Evolutionary conservation across 1,140 invertebrate genomes (phyloP).

Genomic region (Agrilus planipennis): DNA sequence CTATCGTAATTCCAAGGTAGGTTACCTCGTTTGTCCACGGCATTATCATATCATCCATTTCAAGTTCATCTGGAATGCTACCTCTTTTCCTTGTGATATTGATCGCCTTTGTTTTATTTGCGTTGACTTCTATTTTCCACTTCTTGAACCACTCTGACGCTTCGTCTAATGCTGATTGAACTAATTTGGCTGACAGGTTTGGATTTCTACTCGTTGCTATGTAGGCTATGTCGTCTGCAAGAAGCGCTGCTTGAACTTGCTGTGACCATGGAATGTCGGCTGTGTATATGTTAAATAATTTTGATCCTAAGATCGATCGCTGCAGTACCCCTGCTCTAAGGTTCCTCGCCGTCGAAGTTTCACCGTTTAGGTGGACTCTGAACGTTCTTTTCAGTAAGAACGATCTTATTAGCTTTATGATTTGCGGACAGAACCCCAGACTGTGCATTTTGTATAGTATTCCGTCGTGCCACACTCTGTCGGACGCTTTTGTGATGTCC

Average conservation of each 20-base stretch:
- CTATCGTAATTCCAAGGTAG: conserved; percentile 13
- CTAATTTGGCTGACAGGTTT: conserved; percentile 1
- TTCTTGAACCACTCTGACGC: conserved; percentile 12
- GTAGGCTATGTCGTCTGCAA: conserved; percentile 22
- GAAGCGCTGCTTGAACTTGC: conserved; percentile 10
- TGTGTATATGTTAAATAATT: conserved; percentile 18
- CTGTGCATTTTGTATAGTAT: conserved; percentile 15
- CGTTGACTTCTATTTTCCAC: conserved; percentile 19
- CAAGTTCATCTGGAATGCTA: not conserved
- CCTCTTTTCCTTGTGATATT: conserved; percentile 2
- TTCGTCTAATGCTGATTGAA: conserved; percentile 8
- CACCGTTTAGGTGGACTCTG: conserved; percentile 5
- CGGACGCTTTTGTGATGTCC: conserved; percentile 21
- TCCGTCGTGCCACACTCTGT: conserved; percentile 19
- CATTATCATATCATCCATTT: not conserved
- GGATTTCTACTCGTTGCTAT: conserved; percentile 3
- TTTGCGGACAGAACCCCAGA: conserved; percentile 3
- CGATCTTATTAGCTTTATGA: conserved; percentile 5
- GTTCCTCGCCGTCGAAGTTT: not conserved
- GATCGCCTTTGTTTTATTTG: conserved; percentile 15
- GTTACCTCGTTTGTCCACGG: conserved; percentile 10
- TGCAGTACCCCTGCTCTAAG: conserved; percentile 22
- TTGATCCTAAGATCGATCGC: conserved; percentile 15
- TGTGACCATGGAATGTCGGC: conserved; percentile 12
- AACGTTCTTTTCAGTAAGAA: conserved; percentile 13